Evolutionary conservation across 2,797 vertebrate genomes (phyloP).

Genomic region (Bufotes viridis): DNA sequence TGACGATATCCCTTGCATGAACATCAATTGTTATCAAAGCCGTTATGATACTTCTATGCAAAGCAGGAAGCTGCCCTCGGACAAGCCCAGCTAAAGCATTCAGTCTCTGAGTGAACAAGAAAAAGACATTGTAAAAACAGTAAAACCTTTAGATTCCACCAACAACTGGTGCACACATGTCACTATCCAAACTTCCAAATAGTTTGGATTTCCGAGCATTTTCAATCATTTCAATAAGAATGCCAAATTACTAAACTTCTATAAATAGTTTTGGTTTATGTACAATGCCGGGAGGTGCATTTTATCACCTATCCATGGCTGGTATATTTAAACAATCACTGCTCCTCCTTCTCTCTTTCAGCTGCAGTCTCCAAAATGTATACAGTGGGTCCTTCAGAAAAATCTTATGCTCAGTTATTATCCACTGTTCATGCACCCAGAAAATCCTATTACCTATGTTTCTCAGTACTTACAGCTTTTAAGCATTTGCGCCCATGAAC

Average conservation of each 20-base stretch:
- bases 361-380: not conserved
- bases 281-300: not conserved
- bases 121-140: not conserved
- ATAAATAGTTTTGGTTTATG: not conserved
- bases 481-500: not conserved
- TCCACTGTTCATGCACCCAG: not conserved
- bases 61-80: conserved; percentile 79
- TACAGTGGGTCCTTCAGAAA: not conserved
- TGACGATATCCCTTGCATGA: conserved; percentile 87
- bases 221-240: not conserved
- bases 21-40: conserved; percentile 88
- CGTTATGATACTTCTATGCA: conserved; percentile 87
- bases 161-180: not conserved
- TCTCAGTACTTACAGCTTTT: not conserved
- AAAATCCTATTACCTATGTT: not conserved
- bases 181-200: not conserved
- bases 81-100: conserved; percentile 85
- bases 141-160: not conserved
- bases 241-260: not conserved
- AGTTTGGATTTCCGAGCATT: not conserved
- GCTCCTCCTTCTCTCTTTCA: no score
- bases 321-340: no score
- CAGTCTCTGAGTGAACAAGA: conserved; percentile 76
- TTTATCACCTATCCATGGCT: no score
- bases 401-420: not conserved